Evolutionary conservation across 2,888 invertebrate genomes (phyloP).

Genomic region (Anoplius nigerrimus): DNA sequence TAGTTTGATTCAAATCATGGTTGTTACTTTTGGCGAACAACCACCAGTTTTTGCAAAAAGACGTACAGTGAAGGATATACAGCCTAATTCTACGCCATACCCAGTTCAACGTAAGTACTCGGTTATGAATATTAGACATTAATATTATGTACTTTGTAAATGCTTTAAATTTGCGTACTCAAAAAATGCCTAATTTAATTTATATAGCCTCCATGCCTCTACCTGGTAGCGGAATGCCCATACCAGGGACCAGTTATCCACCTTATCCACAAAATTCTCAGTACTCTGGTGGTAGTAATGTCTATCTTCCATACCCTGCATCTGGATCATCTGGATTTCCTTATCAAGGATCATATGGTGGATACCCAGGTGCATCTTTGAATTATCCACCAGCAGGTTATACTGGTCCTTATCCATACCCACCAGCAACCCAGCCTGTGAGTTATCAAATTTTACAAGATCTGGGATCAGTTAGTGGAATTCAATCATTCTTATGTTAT

Average conservation of each 20-base stretch:
- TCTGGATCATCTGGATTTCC: slow-evolving; percentile 58
- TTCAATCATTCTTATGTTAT: not conserved
- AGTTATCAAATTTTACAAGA: slow-evolving; percentile 27
- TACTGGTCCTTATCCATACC: slow-evolving; percentile 73
- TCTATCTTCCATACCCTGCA: slow-evolving; percentile 61
- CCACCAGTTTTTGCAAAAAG: slow-evolving; percentile 94
- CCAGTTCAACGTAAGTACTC: slow-evolving; percentile 75
- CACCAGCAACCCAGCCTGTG: slow-evolving; percentile 65
- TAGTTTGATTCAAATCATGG: slow-evolving; percentile 93
- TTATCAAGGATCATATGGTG: slow-evolving; percentile 75
- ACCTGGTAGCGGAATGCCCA: slow-evolving; percentile 43
- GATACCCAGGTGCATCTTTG: slow-evolving; percentile 71
- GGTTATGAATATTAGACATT: not conserved
- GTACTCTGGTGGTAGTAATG: slow-evolving; percentile 41
- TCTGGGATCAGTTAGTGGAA: not conserved
- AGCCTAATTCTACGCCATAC: slow-evolving; percentile 75
- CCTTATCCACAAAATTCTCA: slow-evolving; percentile 53
- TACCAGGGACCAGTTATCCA: slow-evolving; percentile 38
- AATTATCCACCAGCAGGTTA: slow-evolving; percentile 70
- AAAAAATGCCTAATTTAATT: slow-evolving; percentile 12
- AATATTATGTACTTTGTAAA: slow-evolving; percentile 6
- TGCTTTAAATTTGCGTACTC: not conserved
- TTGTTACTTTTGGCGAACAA: slow-evolving; percentile 93
- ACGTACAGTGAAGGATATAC: slow-evolving; percentile 74
- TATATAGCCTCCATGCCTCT: slow-evolving; percentile 74